Evolutionary conservation across 2,113 vertebrate genomes (phyloP), one percentile per base, ranked within the genome.

Genomic region (Proteles cristata): DNA sequence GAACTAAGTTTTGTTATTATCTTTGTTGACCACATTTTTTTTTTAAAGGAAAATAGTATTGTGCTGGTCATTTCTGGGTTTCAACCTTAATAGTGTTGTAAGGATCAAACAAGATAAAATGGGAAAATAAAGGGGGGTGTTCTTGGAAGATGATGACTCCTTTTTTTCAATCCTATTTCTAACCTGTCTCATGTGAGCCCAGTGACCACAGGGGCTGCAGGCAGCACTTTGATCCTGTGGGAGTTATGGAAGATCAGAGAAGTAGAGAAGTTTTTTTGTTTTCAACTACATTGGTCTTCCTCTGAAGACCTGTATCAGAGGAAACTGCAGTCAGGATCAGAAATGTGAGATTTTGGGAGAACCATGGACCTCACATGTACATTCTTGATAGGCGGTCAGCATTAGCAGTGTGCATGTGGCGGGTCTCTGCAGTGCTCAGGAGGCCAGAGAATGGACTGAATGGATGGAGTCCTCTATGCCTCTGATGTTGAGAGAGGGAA

Each of bases 321-420:
- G 14, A 15, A 45, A 63, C 12, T 68, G 10, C 6, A 96, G 0
- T 39, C n/a, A 93, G 5, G 10, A 15, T 35, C 28, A 68, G 63
- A 80, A 69, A 33, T 86, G 26, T 48, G 23, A 69, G 17, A 12
- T 65, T 7, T 26, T 69, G 31, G 81, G 76, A 55, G 89, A 95
- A 48, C 31, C 25, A 11, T 80, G 65, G 90, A 16, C 16, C 21
- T 48, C 14, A 10, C 1, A 21, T 19, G 12, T 84, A 31, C 25
- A 14, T 5, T 12, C 19, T 25, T 16, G 10, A 11, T 4, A 39
- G 35, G 39, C 74, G 12, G 48, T 81, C 55, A 74, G 1, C 26
- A 17, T 9, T 43, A 66, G 5, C 10, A 7, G 4, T 26, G 7
- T 65, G 4, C 11, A 2, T 89, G 1, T 25, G 19, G 1, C 10